phyloP scores from a whole-genome alignment of 1,140 invertebrate genomes.

The Condylostylus longicornis region DNA sequence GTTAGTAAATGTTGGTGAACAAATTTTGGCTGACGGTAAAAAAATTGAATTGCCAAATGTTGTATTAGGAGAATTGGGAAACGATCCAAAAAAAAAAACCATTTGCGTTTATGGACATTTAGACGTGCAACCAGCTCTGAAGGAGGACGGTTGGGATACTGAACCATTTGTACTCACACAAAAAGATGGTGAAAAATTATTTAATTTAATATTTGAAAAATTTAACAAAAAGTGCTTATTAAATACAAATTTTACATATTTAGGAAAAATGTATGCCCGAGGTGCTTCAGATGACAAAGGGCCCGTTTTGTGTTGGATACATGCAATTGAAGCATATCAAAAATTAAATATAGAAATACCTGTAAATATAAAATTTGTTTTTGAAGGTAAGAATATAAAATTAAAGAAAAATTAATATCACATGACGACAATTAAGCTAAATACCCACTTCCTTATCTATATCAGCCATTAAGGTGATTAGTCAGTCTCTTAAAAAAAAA shows the following conservation, averaged over 20 bases:
- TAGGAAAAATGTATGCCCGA: constrained; percentile 83
- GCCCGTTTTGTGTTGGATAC: constrained; percentile 82
- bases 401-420: too few species aligned
- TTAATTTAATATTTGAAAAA: too few species aligned
- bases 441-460: too few species aligned
- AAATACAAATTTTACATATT: too few species aligned
- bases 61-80: constrained; percentile 69
- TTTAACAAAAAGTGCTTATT: too few species aligned
- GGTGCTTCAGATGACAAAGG: constrained; percentile 93
- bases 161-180: constrained; percentile 87
- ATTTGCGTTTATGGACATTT: constrained; percentile 93
- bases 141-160: constrained; percentile 87
- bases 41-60: constrained; percentile 73
- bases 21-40: constrained; percentile 56
- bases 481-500: too few species aligned
- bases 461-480: too few species aligned
- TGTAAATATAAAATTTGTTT: constrained; percentile 90
- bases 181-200: too few species aligned
- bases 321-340: constrained; percentile 82
- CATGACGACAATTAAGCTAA: too few species aligned
- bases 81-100: constrained; percentile 76
- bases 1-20: constrained; percentile 64
- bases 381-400: too few species aligned
- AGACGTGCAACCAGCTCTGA: constrained; percentile 89
- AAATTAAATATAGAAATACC: constrained; percentile 56